Evolutionary conservation across 2,113 vertebrate genomes (phyloP).

Genomic region (Acrocephalus kingi): DNA sequence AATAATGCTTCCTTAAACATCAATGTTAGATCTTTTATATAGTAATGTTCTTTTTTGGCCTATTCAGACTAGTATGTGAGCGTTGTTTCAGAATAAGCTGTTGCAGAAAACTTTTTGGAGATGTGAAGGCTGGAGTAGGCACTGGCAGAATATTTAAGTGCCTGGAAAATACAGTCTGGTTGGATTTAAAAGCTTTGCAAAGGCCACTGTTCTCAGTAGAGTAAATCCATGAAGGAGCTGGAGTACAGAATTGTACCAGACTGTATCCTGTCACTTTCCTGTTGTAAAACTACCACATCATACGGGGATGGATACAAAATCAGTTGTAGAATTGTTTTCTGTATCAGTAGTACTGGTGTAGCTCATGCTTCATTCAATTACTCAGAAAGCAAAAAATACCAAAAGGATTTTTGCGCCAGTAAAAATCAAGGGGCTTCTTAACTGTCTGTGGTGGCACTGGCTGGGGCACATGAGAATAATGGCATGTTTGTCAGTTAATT

Average conservation of each 20-base stretch:
- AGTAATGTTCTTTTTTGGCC: background rate
- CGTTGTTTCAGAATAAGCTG: background rate
- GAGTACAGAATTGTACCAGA: background rate
- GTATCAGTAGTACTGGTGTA: background rate
- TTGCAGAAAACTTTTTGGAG: background rate
- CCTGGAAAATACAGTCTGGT: background rate
- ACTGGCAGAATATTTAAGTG: background rate
- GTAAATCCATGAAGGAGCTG: background rate
- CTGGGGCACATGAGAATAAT: background rate
- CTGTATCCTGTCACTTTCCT: background rate
- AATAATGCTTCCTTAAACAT: background rate
- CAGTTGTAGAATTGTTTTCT: background rate
- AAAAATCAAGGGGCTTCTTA: background rate
- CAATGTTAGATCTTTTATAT: background rate
- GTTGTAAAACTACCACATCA: background rate
- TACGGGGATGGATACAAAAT: background rate
- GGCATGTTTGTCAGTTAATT: conserved; percentile 27
- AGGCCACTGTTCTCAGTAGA: background rate
- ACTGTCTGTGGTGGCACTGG: background rate
- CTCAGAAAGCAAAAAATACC: background rate
- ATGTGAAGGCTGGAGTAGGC: background rate
- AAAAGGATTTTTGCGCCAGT: background rate
- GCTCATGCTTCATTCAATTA: background rate
- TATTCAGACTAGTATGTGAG: background rate
- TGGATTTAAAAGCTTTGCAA: background rate